Conservation (phyloP, 2,113 vertebrate genomes). For the Bubo bubo region DNA sequence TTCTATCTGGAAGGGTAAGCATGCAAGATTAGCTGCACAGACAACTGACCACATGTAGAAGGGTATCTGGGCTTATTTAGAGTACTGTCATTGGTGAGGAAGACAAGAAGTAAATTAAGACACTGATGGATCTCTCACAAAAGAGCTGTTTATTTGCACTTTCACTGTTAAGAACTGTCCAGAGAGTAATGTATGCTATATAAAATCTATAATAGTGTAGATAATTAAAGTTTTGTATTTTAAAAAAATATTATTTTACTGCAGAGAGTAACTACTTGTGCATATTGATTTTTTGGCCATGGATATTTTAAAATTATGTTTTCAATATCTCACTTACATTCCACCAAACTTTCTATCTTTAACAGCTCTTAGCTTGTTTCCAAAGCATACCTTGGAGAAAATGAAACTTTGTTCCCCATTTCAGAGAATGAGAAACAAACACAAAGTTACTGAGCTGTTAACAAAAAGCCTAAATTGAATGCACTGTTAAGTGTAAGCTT, state of each 20-base stretch:
- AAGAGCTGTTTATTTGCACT: background rate
- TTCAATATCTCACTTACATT: background rate
- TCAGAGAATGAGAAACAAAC: background rate
- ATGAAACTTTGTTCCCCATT: background rate
- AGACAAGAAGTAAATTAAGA: background rate
- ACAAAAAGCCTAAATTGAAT: background rate
- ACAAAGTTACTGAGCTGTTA: background rate
- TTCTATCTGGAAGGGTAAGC: background rate
- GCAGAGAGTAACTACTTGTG: background rate
- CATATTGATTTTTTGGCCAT: background rate
- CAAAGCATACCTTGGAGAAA: background rate
- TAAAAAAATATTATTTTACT: background rate
- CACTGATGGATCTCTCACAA: background rate
- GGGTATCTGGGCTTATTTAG: background rate
- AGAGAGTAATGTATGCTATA: background rate
- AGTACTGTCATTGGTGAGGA: background rate
- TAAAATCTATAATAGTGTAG: background rate
- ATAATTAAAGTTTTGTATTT: background rate
- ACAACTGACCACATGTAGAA: background rate
- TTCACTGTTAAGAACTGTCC: background rate
- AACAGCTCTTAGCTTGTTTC: background rate
- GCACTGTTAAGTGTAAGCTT: background rate
- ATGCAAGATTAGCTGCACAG: background rate
- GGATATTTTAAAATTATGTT: background rate
- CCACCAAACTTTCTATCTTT: background rate